Evolutionary conservation across 2,797 vertebrate genomes (phyloP), one percentile per base, ranked within the genome.

Genomic region (Enteromius trimaculatus): DNA sequence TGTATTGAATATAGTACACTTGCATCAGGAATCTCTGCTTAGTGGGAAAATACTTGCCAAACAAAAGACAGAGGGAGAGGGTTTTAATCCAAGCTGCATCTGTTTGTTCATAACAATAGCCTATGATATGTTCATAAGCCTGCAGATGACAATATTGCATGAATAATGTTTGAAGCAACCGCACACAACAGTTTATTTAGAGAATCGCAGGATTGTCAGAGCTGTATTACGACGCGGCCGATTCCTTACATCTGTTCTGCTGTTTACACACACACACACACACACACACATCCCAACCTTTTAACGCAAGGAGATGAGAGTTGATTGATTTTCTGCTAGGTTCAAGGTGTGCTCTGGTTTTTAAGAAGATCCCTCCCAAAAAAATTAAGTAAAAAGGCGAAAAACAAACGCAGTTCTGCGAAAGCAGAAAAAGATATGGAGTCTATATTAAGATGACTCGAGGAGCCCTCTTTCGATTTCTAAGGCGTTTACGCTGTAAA

Each of bases 301-400:
- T 55, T 42, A 69, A 80, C 21, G 64, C 9, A 7, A 81, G 37
- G 29, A 81, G 79, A 81, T 81, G 70, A 65, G 70, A 53, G n/a
- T 6, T 65, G 70, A 82, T 65, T 75, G 58, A 82, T 82, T 82
- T 75, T 75, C 60, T 66, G n/a, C 60, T 55, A 13, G 44, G 29
- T 74, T 74, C 51, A 74, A 75, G 66, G 69, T 76, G 71, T 82
- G 60, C 62, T 82, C 16, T 42, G 44, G 17, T 66, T 75, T 64
- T 82, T 75, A 75, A 62, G 55, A 75, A 23, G 42, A 75, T 51
- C 58, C 21, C 42, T 74, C 14, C 29, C 42, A 82, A 75, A 60
- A 7, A 53, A 53, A 9, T 7, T 8, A 39, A 39, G 37, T 39
- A 3, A 51, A 23, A 81, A 19, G 6, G 26, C n/a, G 6, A 55